Base-by-base conservation (phyloP, 2,888 invertebrate genomes). In the Apamea epomidion region DNA sequence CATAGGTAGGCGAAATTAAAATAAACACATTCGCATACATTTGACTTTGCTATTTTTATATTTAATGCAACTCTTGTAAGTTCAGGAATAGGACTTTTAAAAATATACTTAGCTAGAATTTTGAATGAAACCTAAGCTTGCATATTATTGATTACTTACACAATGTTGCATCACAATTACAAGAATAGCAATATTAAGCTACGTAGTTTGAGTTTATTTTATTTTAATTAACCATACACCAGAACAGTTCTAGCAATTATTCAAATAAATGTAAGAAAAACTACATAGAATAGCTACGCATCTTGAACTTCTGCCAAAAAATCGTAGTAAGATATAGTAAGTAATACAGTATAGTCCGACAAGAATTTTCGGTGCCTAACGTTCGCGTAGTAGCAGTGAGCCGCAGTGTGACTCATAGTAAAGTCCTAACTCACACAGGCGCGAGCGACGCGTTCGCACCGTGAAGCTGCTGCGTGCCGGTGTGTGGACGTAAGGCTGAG, bases 331-430 rank as follows among this genome's bases (percentile, higher is more conserved):
- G 45, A 5, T 37, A 3, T 32, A 60, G 12, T n/a, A 71, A 45
- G 37, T 42, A 54, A 45, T 64, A 42, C 16, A 70, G 3, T 48
- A 78, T 0, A 60, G 12, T 25, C 62, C 42, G 58, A 8, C 32
- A 75, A 83, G 76, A 81, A 79, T 42, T 78, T 75, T 69, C 29
- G 86, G 88, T 93, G 92, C 94, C 94, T 94, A 92, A 14, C 82
- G 75, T 83, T 72, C 60, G 78, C 81, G 88, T 88, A 42, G 32
- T 82, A 91, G 92, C 93, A 92, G 89, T 83, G 84, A 85, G 87
- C 92, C 90, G 93, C 94, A 91, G 92, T 90, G 92, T 97, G 97
- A 97, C 90, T 97, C 97, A 97, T 91, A 88, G 96, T 93, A 93
- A 95, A 96, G 90, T 89, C 96, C 96, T 85, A 88, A 87, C 90